phyloP scores from a whole-genome alignment of 2,888 invertebrate species.

The Drosophila acutilabella region DNA sequence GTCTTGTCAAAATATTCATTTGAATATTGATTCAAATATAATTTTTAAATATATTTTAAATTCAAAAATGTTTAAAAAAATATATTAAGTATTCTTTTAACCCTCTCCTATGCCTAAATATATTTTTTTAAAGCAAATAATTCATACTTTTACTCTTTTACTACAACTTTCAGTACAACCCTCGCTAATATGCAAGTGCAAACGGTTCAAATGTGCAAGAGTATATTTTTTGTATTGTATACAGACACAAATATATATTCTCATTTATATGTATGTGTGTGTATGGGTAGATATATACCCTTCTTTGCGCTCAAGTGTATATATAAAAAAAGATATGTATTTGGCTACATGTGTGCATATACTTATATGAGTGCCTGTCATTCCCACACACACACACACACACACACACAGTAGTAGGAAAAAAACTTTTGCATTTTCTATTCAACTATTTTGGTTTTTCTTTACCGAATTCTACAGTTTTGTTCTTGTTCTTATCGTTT shows the following conservation, averaged over 20 bases:
- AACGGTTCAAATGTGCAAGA: slow-evolving; percentile 38
- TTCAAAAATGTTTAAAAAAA: too few relatives aligned
- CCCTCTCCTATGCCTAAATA: too few relatives aligned
- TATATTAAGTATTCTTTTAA: too few relatives aligned
- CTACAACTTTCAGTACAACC: slow-evolving; percentile 1
- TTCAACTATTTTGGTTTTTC: slow-evolving; percentile 30
- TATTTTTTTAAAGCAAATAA: background rate
- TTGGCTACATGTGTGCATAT: slow-evolving; percentile 35
- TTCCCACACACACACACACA: slow-evolving; percentile 19
- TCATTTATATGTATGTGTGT: background rate
- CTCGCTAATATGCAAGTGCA: slow-evolving; percentile 52
- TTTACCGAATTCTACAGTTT: background rate
- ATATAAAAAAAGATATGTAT: slow-evolving; percentile 38
- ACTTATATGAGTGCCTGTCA: slow-evolving; percentile 45
- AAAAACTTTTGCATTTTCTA: slow-evolving; percentile 61
- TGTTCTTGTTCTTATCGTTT: slow-evolving; percentile 1
- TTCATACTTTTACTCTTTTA: background rate
- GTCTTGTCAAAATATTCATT: too few relatives aligned
- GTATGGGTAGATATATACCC: slow-evolving; percentile 31
- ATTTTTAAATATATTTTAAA: too few relatives aligned
- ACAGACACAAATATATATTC: background rate
- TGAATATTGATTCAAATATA: too few relatives aligned
- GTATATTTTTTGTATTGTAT: slow-evolving; percentile 9
- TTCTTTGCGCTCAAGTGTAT: slow-evolving; percentile 28
- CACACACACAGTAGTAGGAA: slow-evolving; percentile 9